phyloP scores from a whole-genome alignment of 1,140 invertebrate species.

The Drosophila bocki region DNA sequence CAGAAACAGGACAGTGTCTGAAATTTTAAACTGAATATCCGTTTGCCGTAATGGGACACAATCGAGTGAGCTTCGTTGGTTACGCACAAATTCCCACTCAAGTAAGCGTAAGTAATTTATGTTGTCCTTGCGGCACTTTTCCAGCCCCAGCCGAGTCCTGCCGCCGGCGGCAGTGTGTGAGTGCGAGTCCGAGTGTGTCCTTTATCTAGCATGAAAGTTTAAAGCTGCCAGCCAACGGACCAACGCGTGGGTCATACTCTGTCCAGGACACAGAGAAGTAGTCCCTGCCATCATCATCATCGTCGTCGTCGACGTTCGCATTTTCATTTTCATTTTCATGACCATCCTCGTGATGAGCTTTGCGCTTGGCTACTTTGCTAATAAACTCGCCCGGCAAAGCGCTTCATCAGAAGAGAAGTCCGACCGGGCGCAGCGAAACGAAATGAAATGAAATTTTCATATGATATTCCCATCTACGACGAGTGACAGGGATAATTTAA shows the following conservation, averaged over 20 bases:
- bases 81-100: conserved; percentile 85
- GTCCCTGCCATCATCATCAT: conserved; percentile 41
- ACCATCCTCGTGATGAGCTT: conserved; percentile 57
- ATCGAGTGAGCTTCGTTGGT: conserved; percentile 82
- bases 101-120: conserved; percentile 85
- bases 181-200: conserved; percentile 42
- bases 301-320: conserved; percentile 32
- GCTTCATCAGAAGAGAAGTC: conserved; percentile 62
- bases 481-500: conserved; percentile 80
- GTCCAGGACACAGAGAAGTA: conserved; percentile 34
- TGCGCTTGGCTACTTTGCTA: conserved; percentile 83
- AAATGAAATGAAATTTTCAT: conserved; percentile 84
- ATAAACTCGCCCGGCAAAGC: conserved; percentile 67
- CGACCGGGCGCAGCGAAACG: conserved; percentile 62
- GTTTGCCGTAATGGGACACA: conserved; percentile 82
- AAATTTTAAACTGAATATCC: conserved; percentile 83
- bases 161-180: not conserved
- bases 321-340: conserved; percentile 45
- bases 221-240: conserved; percentile 62
- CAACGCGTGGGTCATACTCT: conserved; percentile 48
- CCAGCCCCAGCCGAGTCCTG: conserved; percentile 9
- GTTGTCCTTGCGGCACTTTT: conserved; percentile 81
- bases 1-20: conserved; percentile 47
- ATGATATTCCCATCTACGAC: conserved; percentile 80
- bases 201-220: conserved; percentile 82